Evolutionary conservation across 1,140 invertebrate genomes (phyloP), one percentile per base, ranked within the genome.

Genomic region (Bombus cullumanus): DNA sequence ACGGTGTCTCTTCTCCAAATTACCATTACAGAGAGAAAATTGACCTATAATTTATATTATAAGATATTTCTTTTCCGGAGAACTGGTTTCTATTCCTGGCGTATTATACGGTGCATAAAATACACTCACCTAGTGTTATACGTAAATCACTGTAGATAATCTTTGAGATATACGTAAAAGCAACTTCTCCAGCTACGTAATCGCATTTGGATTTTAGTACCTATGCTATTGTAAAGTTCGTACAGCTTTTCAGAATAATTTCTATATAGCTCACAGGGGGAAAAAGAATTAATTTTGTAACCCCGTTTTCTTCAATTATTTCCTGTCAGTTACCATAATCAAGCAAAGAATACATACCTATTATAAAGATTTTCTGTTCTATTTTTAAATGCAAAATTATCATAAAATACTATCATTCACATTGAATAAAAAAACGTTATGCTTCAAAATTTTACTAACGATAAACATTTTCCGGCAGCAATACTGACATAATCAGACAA

Each of bases 91-190:
- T 43, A 22, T 76, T 37, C 39, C 34, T 18, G 47, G 13, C 4
- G 12, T 18, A 25, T 41, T 41, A n/a, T 34, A 12, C 10, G 12
- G 1, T n/a, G 22, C 22, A 74, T 82, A 83, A 76, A 76, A 68
- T 53, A 66, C 25, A 53, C 22, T 76, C 57, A 31, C 59, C 25
- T 53, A 66, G 41, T 83, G 34, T 76, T 84, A 68, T 2, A 25
- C 41, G 68, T 75, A 78, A 74, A 88, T 82, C 80, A 41, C 66
- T 28, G 59, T 5, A 47, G 62, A 74, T 68, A 82, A 86, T 69
- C 37, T 71, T 57, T 34, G 39, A 79, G 69, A 85, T 79, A 79
- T 22, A n/a, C 39, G 59, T 10, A 31, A n/a, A 72, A 80, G 64
- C 83, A 86, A 75, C 78, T 74, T 57, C 22, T 22, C 53, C 43